Conservation (phyloP, 64 coral and sea anemone genomes). For the Cladopsammia gracilis region DNA sequence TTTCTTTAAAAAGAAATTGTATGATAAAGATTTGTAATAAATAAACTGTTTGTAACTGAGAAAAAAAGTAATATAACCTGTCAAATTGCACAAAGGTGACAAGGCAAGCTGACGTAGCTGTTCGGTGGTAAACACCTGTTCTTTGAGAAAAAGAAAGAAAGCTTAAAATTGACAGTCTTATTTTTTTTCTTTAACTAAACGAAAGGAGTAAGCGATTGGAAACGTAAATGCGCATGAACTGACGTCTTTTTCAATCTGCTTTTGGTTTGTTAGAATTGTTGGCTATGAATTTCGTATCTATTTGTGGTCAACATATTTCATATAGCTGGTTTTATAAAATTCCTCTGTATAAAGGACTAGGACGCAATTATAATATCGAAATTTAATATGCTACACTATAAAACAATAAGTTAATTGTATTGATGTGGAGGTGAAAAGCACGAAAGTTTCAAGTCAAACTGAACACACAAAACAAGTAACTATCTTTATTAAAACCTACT, state of each 20-base stretch:
- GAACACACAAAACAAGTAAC: background rate
- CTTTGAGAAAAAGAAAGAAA: background rate
- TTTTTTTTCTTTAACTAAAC: background rate
- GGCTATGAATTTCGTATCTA: background rate
- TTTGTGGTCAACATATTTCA: constrained; percentile 2
- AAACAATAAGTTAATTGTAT: background rate
- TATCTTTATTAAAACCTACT: constrained; percentile 3
- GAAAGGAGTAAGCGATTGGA: background rate
- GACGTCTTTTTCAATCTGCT: background rate
- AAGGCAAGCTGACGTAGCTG: background rate
- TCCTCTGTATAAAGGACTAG: background rate
- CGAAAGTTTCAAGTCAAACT: background rate
- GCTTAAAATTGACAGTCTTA: background rate
- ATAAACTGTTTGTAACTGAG: no score
- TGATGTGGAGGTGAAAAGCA: background rate
- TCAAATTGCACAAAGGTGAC: background rate
- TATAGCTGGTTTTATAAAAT: background rate
- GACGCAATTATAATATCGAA: background rate
- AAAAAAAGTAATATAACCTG: constrained; percentile 20
- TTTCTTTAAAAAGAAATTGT: no score
- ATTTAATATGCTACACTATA: background rate
- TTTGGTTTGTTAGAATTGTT: background rate
- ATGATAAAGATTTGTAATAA: no score
- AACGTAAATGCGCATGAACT: background rate
- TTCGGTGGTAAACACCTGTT: background rate